A percentile compares a stretch with the other conserved stretches of the same genome.
phyloP scores from a whole-genome alignment of 1,140 invertebrate genomes.

The Drosophila sucinea region DNA sequence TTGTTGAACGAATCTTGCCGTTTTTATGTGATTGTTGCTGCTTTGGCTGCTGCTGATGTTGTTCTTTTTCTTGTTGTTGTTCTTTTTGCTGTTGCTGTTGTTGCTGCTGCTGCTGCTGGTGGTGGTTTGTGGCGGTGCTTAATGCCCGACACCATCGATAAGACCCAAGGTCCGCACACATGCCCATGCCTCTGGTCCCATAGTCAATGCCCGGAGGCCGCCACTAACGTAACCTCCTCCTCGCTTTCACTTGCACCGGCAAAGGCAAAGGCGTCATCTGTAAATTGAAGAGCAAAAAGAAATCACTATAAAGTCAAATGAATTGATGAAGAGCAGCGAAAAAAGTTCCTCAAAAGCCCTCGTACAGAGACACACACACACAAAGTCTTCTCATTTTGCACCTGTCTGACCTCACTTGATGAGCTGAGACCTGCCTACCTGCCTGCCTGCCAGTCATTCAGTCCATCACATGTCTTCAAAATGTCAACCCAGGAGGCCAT shows the following conservation, averaged over 20 bases:
- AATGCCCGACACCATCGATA: slow-evolving; percentile 86
- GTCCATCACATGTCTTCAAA: slow-evolving; percentile 45
- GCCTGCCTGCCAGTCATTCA: slow-evolving; percentile 27
- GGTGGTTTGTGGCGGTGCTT: slow-evolving; percentile 72
- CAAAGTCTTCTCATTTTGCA: slow-evolving; percentile 12
- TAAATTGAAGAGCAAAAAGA: slow-evolving; percentile 4
- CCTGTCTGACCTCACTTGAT: slow-evolving; percentile 62
- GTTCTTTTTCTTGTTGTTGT: slow-evolving; percentile 30
- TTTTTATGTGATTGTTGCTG: slow-evolving; percentile 29
- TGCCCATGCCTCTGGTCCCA: slow-evolving; percentile 92
- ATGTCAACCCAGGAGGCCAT: neutral
- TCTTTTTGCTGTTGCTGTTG: slow-evolving; percentile 34
- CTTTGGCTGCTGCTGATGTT: slow-evolving; percentile 30
- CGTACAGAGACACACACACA: slow-evolving; percentile 18
- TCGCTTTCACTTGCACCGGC: slow-evolving; percentile 82
- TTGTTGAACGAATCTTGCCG: slow-evolving; percentile 5
- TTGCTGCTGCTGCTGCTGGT: slow-evolving; percentile 40
- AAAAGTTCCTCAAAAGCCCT: neutral
- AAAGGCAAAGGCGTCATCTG: slow-evolving; percentile 86
- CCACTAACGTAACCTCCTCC: slow-evolving; percentile 87
- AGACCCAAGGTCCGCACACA: slow-evolving; percentile 89
- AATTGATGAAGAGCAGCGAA: slow-evolving; percentile 3
- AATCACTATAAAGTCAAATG: too few relatives aligned
- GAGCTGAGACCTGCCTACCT: slow-evolving; percentile 43
- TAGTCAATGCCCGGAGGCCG: slow-evolving; percentile 87